phyloP scores from a whole-genome alignment of 2,888 invertebrate genomes.

The Arrhopalites spinosus region DNA sequence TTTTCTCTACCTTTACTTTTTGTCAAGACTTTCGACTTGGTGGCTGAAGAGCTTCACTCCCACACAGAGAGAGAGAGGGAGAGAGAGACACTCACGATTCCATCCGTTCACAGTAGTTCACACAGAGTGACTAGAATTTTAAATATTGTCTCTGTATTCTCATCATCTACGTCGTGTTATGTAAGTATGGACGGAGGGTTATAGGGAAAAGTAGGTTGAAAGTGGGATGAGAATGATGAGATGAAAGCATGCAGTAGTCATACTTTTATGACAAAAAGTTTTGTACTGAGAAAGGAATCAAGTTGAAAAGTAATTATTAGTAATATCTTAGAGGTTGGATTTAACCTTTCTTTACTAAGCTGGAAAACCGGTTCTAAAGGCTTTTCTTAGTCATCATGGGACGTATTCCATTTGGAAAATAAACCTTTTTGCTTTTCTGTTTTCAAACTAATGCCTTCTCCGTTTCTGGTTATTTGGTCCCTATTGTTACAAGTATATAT shows the following conservation, averaged over 20 bases:
- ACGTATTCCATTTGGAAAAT: constrained; percentile 18
- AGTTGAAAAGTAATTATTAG: constrained; percentile 23
- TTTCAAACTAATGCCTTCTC: background rate
- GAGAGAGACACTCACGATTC: constrained; percentile 19
- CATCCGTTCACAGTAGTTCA: constrained; percentile 4
- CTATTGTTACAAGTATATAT: background rate
- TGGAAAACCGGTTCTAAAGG: background rate
- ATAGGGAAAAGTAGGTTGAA: background rate
- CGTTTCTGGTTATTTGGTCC: background rate
- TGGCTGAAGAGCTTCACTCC: background rate
- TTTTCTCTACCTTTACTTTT: background rate
- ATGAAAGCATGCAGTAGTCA: background rate
- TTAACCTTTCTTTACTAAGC: constrained; percentile 14
- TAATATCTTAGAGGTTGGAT: constrained; percentile 29
- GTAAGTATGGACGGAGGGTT: background rate
- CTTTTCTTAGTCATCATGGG: constrained; percentile 23
- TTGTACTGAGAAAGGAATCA: constrained; percentile 2
- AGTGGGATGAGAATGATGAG: constrained; percentile 3
- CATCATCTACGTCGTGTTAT: constrained; percentile 12
- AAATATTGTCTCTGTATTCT: constrained; percentile 23
- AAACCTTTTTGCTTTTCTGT: constrained; percentile 15
- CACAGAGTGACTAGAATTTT: constrained; percentile 16
- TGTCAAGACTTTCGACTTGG: background rate
- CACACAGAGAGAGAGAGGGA: no score
- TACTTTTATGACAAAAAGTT: constrained; percentile 9